These are phyloP conservation scores for Xiphophorus birchmanni DNA, from an alignment of 2,797 vertebrate species.

Conservation along the genomic window DNA sequence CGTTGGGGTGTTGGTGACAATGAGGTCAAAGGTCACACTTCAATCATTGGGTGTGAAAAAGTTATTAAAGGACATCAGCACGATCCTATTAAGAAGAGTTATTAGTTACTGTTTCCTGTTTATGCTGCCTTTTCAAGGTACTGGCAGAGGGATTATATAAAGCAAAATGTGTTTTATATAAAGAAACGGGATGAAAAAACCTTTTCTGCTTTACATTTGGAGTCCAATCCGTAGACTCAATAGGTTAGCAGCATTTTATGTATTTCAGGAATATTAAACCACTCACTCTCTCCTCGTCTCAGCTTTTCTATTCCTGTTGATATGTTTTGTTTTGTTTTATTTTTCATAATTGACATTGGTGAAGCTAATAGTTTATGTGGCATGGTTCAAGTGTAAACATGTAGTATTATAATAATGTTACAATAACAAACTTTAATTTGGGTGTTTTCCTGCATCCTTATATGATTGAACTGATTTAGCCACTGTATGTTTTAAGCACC, in stretches of 20 bases:
- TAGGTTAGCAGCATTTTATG: constrained; percentile 64
- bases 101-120: not conserved
- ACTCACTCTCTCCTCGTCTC: constrained; percentile 6
- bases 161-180: not conserved
- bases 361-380: not conserved
- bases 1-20: constrained; percentile 17
- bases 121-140: not conserved
- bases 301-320: not conserved
- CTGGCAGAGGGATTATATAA: constrained; percentile 1
- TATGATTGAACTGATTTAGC: not conserved
- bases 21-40: constrained; percentile 48
- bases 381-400: not conserved
- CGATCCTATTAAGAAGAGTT: not conserved
- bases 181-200: constrained; percentile 4
- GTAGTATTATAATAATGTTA: not conserved
- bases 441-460: not conserved
- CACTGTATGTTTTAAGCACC: not conserved
- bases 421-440: not conserved
- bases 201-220: constrained; percentile 5
- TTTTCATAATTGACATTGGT: not conserved
- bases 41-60: not conserved
- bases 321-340: not conserved
- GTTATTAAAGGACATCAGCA: constrained; percentile 1
- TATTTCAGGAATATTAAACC: constrained; percentile 5
- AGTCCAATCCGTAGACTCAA: constrained; percentile 33